Evolutionary conservation across 2,888 invertebrate species (phyloP).

Genomic region (Tetragonula carbonaria): DNA sequence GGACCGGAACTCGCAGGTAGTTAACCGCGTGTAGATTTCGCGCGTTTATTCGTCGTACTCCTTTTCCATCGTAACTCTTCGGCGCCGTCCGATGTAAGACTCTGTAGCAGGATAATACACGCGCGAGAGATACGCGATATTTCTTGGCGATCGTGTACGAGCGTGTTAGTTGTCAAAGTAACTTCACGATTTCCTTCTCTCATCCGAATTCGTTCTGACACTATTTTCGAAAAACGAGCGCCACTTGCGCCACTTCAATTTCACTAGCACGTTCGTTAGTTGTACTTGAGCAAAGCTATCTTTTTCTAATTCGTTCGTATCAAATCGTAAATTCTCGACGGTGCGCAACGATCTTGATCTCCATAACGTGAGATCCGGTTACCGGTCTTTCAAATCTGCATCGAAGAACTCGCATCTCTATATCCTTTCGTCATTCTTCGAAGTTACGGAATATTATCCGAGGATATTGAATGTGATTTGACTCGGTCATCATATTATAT

Average conservation of each 20-base stretch:
- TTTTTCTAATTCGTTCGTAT: slow-evolving; percentile 43
- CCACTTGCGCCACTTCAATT: slow-evolving; percentile 23
- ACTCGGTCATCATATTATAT: slow-evolving; percentile 2
- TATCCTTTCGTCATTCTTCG: slow-evolving; percentile 45
- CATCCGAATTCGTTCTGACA: not conserved
- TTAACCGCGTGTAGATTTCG: slow-evolving; percentile 63
- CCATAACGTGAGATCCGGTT: slow-evolving; percentile 70
- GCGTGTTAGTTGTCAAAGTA: slow-evolving; percentile 25
- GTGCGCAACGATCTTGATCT: slow-evolving; percentile 66
- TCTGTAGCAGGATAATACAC: slow-evolving; percentile 38
- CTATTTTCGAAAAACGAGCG: not conserved
- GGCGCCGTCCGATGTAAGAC: slow-evolving; percentile 54
- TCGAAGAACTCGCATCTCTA: slow-evolving; percentile 57
- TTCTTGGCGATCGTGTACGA: slow-evolving; percentile 32
- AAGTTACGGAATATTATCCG: slow-evolving; percentile 52
- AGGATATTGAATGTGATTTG: slow-evolving; percentile 38
- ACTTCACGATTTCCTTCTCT: slow-evolving; percentile 35
- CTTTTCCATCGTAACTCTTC: slow-evolving; percentile 61
- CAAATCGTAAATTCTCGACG: slow-evolving; percentile 72
- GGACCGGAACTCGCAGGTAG: slow-evolving; percentile 70
- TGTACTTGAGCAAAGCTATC: slow-evolving; percentile 34
- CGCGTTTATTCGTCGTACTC: slow-evolving; percentile 50
- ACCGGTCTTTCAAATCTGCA: slow-evolving; percentile 61
- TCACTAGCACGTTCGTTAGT: not conserved
- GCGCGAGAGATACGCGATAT: slow-evolving; percentile 24